These are phyloP conservation scores for Sphaeridia pumilis DNA, from an alignment of 2,888 invertebrate species.

Conservation along the genomic window DNA sequence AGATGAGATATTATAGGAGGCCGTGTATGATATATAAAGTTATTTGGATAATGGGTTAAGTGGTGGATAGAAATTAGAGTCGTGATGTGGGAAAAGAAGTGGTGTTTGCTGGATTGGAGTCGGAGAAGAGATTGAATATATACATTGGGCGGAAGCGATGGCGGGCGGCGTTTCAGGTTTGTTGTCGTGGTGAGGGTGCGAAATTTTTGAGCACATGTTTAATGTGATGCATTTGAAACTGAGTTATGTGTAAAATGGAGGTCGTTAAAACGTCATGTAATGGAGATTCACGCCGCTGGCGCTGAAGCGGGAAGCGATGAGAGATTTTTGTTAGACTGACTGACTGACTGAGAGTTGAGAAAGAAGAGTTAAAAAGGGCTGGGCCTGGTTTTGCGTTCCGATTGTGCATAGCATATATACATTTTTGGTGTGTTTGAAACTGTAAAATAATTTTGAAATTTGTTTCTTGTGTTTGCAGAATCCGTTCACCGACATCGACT, in stretches of 20 bases:
- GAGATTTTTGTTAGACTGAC: neutral
- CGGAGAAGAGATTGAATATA: no score
- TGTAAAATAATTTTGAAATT: constrained; percentile 12
- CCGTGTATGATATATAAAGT: neutral
- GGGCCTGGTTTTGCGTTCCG: no score
- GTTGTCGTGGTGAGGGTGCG: neutral
- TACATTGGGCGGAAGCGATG: neutral
- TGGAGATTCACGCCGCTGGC: neutral
- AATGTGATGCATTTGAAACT: neutral
- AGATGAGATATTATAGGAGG: no score
- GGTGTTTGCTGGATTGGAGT: no score
- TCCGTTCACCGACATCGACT: constrained; percentile 25
- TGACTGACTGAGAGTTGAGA: no score
- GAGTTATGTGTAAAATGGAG: neutral
- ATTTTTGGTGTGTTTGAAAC: neutral
- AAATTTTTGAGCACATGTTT: neutral
- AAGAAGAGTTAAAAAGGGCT: no score
- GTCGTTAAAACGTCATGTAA: neutral
- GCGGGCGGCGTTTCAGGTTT: no score
- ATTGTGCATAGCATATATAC: no score
- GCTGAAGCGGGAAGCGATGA: constrained; percentile 4
- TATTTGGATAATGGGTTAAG: neutral
- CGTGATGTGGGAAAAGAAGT: no score
- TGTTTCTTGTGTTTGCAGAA: constrained; percentile 16
- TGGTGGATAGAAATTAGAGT: no score